A percentile compares a stretch with the other conserved stretches of the same genome.
Evolutionary conservation across 1,140 invertebrate species (phyloP).

Genomic region (Aphaenogaster rudis): DNA sequence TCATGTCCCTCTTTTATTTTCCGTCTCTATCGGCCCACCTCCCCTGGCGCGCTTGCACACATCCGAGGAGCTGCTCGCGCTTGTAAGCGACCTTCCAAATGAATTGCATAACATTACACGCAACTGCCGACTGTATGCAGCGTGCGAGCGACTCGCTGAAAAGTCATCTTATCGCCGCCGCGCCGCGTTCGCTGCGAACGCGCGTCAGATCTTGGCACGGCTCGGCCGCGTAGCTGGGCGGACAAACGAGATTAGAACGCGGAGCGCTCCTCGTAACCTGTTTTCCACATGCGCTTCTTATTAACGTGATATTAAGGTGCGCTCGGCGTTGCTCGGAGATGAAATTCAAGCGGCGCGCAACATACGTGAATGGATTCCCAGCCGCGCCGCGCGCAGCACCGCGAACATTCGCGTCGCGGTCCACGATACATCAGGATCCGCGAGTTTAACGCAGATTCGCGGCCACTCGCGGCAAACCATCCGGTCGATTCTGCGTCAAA

Average conservation of each 20-base stretch:
- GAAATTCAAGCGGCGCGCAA: slow-evolving; percentile 43
- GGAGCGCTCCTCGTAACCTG: slow-evolving; percentile 40
- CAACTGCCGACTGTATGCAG: slow-evolving; percentile 32
- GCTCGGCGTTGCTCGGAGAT: slow-evolving; percentile 29
- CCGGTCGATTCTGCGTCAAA: neutral
- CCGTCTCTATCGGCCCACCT: slow-evolving; percentile 8
- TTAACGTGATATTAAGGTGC: slow-evolving; percentile 59
- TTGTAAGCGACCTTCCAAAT: slow-evolving; percentile 59
- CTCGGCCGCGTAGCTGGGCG: neutral
- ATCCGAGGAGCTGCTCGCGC: slow-evolving; percentile 11
- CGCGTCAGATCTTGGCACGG: neutral
- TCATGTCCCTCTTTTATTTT: slow-evolving; percentile 42
- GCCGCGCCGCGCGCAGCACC: neutral
- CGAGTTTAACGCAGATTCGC: slow-evolving; percentile 17
- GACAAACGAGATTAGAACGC: slow-evolving; percentile 52
- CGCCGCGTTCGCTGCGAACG: neutral
- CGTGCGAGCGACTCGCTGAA: slow-evolving; percentile 35
- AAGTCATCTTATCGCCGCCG: slow-evolving; percentile 50
- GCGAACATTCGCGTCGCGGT: slow-evolving; percentile 15
- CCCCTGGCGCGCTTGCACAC: neutral
- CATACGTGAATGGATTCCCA: slow-evolving; percentile 45
- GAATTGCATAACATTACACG: slow-evolving; percentile 73
- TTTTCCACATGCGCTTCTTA: slow-evolving; percentile 63
- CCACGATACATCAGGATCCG: slow-evolving; percentile 23
- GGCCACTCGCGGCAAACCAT: neutral